These are phyloP conservation scores for Anastrepha ludens DNA, from an alignment of 1,140 invertebrate genomes.

Conservation along the genomic window DNA sequence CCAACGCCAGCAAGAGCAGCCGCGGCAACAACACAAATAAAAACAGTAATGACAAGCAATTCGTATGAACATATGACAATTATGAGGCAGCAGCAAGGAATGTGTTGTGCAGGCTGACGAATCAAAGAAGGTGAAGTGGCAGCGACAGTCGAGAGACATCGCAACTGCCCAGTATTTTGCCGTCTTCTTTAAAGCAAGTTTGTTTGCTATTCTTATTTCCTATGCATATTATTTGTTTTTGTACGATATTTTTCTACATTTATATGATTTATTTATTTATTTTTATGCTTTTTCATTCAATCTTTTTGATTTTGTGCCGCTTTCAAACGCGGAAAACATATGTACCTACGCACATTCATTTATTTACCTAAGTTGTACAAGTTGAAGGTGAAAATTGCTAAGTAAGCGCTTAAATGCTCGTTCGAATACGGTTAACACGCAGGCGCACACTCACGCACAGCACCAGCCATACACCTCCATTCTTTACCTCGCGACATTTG, in stretches of 20 bases:
- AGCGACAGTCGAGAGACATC: neutral
- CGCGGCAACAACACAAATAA: neutral
- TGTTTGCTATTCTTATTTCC: neutral
- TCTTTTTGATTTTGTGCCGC: conserved; percentile 39
- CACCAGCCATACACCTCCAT: neutral
- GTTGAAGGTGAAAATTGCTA: conserved; percentile 50
- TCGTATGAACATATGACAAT: neutral
- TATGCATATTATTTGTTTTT: neutral
- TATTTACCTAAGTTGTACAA: neutral
- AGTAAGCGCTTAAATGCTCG: conserved; percentile 50
- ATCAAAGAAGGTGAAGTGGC: no score
- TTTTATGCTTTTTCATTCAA: neutral
- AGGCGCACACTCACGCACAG: neutral
- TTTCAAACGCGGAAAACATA: neutral
- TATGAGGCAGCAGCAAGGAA: neutral
- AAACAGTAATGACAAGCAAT: conserved; percentile 1
- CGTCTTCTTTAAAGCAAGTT: neutral
- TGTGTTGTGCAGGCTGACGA: neutral
- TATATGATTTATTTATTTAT: neutral
- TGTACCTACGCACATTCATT: no score
- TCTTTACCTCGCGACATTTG: neutral
- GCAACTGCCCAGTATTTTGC: neutral
- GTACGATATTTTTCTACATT: conserved; percentile 18
- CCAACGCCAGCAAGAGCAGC: neutral
- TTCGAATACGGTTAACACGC: conserved; percentile 29